Evolutionary conservation across 1,140 invertebrate species (phyloP), one percentile per base, ranked within the genome.

Genomic region (Ceratina calcarata): DNA sequence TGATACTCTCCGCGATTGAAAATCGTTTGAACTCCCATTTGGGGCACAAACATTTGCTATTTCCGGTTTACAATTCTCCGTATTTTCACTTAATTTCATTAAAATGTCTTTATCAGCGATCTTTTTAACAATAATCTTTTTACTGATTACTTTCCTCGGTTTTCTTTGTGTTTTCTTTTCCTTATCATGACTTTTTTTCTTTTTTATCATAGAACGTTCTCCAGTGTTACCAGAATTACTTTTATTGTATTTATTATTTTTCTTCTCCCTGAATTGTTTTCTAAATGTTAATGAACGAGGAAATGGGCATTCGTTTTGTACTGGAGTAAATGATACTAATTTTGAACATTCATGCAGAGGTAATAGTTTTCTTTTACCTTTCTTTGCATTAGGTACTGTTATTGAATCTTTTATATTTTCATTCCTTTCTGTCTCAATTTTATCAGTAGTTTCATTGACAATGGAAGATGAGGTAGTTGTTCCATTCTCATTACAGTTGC

Each of bases 51-150:
- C 24, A 69, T 80, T 7, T 67, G 32, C 6, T 66, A 22, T 49
- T 24, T 61, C n/a, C 16, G 3, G 0, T 22, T 51, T n/a, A 20
- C 2, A 1, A 49, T 81, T 51, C 13, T 61, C 49, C 37, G 2
- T 60, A 64, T 86, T 79, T 12, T 83, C 10, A 20, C 83, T 16
- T 24, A 90, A 67, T 62, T 79, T 70, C 7, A 81, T 85, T 64
- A 91, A 57, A 49, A 85, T 37, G 51, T 82, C 75, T 7, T 87
- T 57, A 27, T 87, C 82, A 2, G 62, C 60, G 13, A 81, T 61
- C 82, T 87, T 90, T 55, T 91, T 92, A 1, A 91, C 64, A n/a
- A 90, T 45, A 13, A 92, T 90, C 61, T 92, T 92, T 74, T 92
- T 91, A 45, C 90, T 90, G 6, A 85, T n/a, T 45, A 91, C 51